phyloP scores from a whole-genome alignment of 2,888 invertebrate genomes.

The Elaeidobius kamerunicus region DNA sequence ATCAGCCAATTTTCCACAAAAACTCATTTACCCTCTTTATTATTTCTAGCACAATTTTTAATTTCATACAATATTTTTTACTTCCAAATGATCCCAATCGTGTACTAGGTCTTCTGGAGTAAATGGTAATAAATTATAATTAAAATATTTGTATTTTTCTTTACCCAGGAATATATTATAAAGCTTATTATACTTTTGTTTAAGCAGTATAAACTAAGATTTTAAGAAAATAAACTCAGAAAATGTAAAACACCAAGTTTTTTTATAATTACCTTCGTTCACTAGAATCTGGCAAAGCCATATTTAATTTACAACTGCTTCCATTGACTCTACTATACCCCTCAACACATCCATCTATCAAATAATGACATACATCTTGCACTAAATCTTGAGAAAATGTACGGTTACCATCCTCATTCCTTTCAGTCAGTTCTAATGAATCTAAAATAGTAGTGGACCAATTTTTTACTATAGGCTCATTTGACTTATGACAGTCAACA shows the following conservation, averaged over 20 bases:
- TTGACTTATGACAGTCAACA: slow-evolving; percentile 34
- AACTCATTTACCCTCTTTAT: too few species aligned
- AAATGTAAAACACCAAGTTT: background rate
- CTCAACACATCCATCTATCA: slow-evolving; percentile 37
- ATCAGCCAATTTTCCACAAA: too few species aligned
- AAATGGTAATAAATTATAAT: too few species aligned
- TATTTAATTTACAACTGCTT: slow-evolving; percentile 29
- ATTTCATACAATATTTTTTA: too few species aligned
- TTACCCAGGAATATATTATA: background rate
- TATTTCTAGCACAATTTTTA: too few species aligned
- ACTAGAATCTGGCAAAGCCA: slow-evolving; percentile 36
- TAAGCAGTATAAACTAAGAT: too few species aligned
- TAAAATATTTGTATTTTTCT: slow-evolving; percentile 31
- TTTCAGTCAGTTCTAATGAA: slow-evolving; percentile 48
- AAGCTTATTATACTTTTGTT: background rate
- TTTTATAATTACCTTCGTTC: slow-evolving; percentile 39
- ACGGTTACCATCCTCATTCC: slow-evolving; percentile 35
- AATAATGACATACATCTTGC: slow-evolving; percentile 45
- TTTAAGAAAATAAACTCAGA: background rate
- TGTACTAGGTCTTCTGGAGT: too few species aligned
- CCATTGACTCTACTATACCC: slow-evolving; percentile 28
- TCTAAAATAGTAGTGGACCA: slow-evolving; percentile 42
- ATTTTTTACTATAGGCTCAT: slow-evolving; percentile 43
- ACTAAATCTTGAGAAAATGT: slow-evolving; percentile 36
- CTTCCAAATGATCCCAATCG: too few species aligned